phyloP scores from a whole-genome alignment of 2,113 vertebrate genomes.

The Syngnathus scovelli region DNA sequence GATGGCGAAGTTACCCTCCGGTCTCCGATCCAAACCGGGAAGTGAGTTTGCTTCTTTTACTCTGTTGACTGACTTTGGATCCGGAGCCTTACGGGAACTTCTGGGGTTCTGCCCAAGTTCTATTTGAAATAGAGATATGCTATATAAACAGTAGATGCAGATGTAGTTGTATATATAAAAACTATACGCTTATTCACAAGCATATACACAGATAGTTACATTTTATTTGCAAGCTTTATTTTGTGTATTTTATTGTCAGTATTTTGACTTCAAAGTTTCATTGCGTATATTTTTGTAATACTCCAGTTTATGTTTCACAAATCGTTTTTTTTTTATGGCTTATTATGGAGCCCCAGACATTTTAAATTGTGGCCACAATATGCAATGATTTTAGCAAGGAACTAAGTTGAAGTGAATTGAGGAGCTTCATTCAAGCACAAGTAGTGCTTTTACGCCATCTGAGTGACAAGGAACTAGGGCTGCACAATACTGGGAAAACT shows the following conservation, averaged over 20 bases:
- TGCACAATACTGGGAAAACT: no score
- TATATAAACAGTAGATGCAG: slow-evolving; percentile 64
- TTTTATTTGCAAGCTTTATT: slow-evolving; percentile 74
- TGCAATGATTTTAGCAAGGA: not conserved
- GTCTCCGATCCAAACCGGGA: slow-evolving; percentile 30
- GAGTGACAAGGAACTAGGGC: no score
- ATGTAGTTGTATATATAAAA: slow-evolving; percentile 61
- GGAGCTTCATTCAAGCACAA: not conserved
- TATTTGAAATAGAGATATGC: slow-evolving; percentile 63
- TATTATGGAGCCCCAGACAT: not conserved
- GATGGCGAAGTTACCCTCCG: slow-evolving; percentile 22
- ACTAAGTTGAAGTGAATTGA: not conserved
- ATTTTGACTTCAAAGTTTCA: slow-evolving; percentile 44
- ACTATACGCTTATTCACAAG: slow-evolving; percentile 69
- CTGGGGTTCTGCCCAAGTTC: slow-evolving; percentile 47
- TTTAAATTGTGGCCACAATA: not conserved
- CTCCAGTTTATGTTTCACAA: not conserved
- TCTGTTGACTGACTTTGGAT: slow-evolving; percentile 31
- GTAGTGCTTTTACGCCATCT: not conserved
- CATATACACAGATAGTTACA: slow-evolving; percentile 65
- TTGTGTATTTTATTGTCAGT: slow-evolving; percentile 64
- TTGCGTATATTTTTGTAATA: slow-evolving; percentile 3
- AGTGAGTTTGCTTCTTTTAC: slow-evolving; percentile 13
- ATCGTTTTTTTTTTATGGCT: not conserved
- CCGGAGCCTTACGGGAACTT: slow-evolving; percentile 35